Percentiles rank a stretch among this genome's conserved stretches.
These are phyloP conservation scores for Poeciliopsis paucimaculata DNA, from an alignment of 2,797 vertebrate species.

Conservation along the genomic window DNA sequence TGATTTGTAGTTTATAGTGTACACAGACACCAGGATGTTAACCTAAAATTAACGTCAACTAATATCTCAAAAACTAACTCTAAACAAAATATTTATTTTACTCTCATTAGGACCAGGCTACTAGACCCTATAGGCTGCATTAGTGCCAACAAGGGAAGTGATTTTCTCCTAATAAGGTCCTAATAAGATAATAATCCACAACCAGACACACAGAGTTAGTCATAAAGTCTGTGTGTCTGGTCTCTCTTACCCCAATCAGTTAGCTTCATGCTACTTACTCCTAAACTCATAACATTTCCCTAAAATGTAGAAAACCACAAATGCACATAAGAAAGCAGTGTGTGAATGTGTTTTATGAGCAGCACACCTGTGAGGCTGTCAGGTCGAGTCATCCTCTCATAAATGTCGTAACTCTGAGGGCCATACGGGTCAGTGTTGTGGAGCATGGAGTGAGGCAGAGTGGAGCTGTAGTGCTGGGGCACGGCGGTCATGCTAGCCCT, in stretches of 20 bases:
- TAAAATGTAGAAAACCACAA: not conserved
- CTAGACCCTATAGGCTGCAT: not conserved
- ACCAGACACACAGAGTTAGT: not conserved
- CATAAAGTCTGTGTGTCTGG: not conserved
- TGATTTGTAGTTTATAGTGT: not conserved
- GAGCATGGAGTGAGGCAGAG: constrained; percentile 84
- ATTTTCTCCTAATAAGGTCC: not conserved
- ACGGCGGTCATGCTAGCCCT: constrained; percentile 92
- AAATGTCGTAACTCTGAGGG: constrained; percentile 91
- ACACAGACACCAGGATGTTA: not conserved
- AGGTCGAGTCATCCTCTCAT: constrained; percentile 93
- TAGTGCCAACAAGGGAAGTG: not conserved
- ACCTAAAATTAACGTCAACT: not conserved
- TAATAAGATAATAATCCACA: not conserved
- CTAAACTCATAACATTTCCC: not conserved
- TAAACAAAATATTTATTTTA: not conserved
- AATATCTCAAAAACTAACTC: not conserved
- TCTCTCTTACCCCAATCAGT: not conserved
- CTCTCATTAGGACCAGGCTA: not conserved
- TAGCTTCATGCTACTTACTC: not conserved
- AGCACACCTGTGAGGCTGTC: constrained; percentile 91
- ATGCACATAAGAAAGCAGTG: constrained; percentile 4
- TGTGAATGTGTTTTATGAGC: constrained; percentile 20
- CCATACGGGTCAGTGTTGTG: constrained; percentile 89
- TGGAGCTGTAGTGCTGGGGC: constrained; percentile 91